phyloP scores from a whole-genome alignment of 2,888 invertebrate genomes.

The Thera britannica region DNA sequence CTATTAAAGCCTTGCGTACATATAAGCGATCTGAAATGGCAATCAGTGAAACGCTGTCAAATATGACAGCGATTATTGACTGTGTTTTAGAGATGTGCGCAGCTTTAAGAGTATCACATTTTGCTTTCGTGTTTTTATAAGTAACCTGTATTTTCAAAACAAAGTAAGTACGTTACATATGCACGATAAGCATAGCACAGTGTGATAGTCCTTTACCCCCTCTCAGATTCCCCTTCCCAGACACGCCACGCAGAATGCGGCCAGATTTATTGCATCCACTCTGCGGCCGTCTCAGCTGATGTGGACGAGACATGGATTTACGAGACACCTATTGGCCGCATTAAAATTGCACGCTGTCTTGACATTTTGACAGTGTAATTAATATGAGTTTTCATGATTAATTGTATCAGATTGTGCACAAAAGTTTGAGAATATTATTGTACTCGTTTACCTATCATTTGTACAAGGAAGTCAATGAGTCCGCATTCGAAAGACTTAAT shows the following conservation, averaged over 20 bases:
- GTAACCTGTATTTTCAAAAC: background rate
- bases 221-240: slow-evolving; percentile 9
- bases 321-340: slow-evolving; percentile 43
- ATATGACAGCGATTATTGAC: too few relatives aligned
- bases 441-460: too few relatives aligned
- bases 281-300: slow-evolving; percentile 40
- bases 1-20: too few relatives aligned
- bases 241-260: slow-evolving; percentile 36
- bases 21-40: too few relatives aligned
- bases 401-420: slow-evolving; percentile 7
- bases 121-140: too few relatives aligned
- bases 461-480: too few relatives aligned
- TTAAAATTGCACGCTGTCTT: slow-evolving; percentile 38
- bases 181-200: slow-evolving; percentile 1
- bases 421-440: background rate
- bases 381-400: slow-evolving; percentile 28
- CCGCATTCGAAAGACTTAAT: too few relatives aligned
- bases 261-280: slow-evolving; percentile 44
- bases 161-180: background rate
- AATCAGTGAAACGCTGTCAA: too few relatives aligned
- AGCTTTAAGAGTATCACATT: too few relatives aligned
- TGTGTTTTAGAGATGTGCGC: too few relatives aligned
- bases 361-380: slow-evolving; percentile 33
- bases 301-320: slow-evolving; percentile 38
- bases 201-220: slow-evolving; percentile 14